phyloP scores from a whole-genome alignment of 1,140 invertebrate genomes.

The Tyrophagus putrescentiae region DNA sequence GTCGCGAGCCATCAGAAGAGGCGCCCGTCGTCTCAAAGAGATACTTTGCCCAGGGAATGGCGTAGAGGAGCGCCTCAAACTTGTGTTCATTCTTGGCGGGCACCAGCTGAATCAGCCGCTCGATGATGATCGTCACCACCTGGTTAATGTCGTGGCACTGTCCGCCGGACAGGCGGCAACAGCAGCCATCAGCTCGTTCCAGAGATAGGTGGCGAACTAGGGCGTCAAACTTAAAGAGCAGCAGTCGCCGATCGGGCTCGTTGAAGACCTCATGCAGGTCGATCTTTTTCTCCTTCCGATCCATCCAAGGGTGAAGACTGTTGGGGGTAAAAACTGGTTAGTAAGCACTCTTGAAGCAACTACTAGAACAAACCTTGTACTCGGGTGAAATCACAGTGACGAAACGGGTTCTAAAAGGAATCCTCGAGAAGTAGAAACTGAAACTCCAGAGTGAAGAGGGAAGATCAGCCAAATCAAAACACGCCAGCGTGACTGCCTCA shows the following conservation, averaged over 20 bases:
- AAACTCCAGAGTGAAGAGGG: too few species aligned
- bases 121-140: background rate
- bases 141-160: background rate
- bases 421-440: too few species aligned
- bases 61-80: background rate
- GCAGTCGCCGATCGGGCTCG: background rate
- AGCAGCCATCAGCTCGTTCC: background rate
- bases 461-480: too few species aligned
- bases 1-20: too few species aligned
- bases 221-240: background rate
- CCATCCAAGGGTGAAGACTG: too few species aligned
- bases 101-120: background rate
- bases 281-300: background rate
- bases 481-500: too few species aligned
- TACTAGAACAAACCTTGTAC: too few species aligned
- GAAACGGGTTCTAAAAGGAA: too few species aligned
- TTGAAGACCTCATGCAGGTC: background rate
- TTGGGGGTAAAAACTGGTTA: background rate
- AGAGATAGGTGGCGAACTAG: background rate
- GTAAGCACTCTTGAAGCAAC: too few species aligned
- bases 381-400: too few species aligned
- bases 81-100: background rate
- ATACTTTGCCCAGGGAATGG: background rate
- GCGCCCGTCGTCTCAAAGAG: background rate
- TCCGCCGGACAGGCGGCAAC: background rate